Conservation (phyloP, 2,113 vertebrate species). For the Microcebus ravelobensis region DNA sequence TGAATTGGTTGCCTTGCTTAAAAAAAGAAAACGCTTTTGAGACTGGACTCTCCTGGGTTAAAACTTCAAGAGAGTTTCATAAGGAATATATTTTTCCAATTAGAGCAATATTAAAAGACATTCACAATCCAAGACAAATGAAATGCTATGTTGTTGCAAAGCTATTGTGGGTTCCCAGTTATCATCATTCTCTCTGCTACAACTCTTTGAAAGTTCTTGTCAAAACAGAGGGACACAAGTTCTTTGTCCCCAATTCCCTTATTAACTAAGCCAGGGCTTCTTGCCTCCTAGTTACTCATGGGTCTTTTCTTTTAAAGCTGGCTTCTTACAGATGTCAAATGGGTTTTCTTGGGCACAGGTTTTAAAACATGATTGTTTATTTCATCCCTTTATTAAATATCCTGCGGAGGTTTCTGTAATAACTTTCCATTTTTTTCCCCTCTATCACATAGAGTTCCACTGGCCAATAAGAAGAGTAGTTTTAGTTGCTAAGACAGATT, state of each 20-base stretch:
- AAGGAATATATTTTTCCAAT: not conserved
- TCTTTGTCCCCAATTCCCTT: not conserved
- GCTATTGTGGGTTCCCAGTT: not conserved
- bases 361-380: not conserved
- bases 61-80: not conserved
- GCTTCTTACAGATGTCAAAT: not conserved
- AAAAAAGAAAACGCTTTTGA: not conserved
- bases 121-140: not conserved
- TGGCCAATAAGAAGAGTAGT: not conserved
- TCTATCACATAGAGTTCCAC: not conserved
- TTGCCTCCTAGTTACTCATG: not conserved
- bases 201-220: not conserved
- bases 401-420: not conserved
- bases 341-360: not conserved
- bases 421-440: not conserved
- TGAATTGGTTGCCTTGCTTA: not conserved
- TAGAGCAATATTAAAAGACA: not conserved
- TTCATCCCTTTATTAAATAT: not conserved
- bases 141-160: not conserved
- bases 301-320: slow-evolving; percentile 7
- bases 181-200: not conserved
- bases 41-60: not conserved
- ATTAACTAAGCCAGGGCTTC: not conserved
- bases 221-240: not conserved
- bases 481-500: not conserved